Conservation (phyloP, 2,888 invertebrate genomes). For the Sphaerophoria taeniata region DNA sequence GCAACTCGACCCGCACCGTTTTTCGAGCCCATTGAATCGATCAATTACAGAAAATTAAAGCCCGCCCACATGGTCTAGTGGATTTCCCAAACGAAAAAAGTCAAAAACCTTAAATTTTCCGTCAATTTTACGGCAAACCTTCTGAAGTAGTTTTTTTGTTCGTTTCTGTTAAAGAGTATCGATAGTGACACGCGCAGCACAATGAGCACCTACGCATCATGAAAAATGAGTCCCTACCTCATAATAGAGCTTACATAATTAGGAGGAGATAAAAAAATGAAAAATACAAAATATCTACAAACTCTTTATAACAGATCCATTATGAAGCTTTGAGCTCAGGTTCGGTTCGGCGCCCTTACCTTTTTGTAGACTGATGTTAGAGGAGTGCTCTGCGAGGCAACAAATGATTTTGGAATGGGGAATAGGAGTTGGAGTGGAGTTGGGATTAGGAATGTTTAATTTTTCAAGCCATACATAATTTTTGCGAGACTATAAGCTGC, state of each 20-base stretch:
- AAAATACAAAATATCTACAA: background rate
- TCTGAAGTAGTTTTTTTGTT: slow-evolving; percentile 5
- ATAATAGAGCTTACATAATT: slow-evolving; percentile 34
- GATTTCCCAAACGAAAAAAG: slow-evolving; percentile 19
- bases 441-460: slow-evolving; percentile 10
- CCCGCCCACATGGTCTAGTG: slow-evolving; percentile 56
- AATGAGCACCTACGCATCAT: slow-evolving; percentile 53
- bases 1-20: slow-evolving; percentile 7
- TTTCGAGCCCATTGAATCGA: slow-evolving; percentile 55
- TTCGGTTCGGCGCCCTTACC: background rate
- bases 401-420: slow-evolving; percentile 15
- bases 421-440: slow-evolving; percentile 23
- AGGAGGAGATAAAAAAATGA: slow-evolving; percentile 16
- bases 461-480: slow-evolving; percentile 6
- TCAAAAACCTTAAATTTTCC: slow-evolving; percentile 24
- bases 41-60: slow-evolving; percentile 59
- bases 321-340: background rate
- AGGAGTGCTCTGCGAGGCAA: background rate
- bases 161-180: background rate
- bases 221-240: slow-evolving; percentile 31
- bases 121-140: slow-evolving; percentile 27
- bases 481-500: background rate
- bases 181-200: background rate
- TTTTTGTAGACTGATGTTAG: background rate
- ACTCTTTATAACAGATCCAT: slow-evolving; percentile 33